A percentile compares a stretch with the other conserved stretches of the same genome.
Conservation (phyloP, 2,797 vertebrate species). For the Propithecus deckenii region DNA sequence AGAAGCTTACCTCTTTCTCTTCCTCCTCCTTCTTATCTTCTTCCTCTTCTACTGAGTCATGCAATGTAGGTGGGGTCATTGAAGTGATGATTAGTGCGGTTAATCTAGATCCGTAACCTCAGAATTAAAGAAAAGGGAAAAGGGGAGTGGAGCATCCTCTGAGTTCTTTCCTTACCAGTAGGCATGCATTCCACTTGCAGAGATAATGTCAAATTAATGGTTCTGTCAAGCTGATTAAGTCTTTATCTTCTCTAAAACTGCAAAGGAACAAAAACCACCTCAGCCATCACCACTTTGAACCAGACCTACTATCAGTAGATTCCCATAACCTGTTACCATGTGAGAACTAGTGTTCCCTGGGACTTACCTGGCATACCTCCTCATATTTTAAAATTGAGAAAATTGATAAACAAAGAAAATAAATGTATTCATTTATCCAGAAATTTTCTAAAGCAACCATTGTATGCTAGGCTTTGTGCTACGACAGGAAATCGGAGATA, state of each 20-base stretch:
- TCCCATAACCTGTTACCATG: not conserved
- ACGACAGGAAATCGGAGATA: not conserved
- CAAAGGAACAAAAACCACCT: not conserved
- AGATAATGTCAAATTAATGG: slow-evolving; percentile 1
- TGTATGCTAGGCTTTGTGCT: not conserved
- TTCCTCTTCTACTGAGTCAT: not conserved
- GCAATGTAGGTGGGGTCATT: not conserved
- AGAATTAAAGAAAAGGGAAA: not conserved
- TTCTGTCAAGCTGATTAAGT: not conserved
- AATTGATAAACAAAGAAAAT: not conserved
- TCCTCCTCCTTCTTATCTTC: too few species aligned
- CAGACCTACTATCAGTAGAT: not conserved
- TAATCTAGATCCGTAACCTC: not conserved
- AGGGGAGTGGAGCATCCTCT: not conserved
- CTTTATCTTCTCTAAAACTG: not conserved
- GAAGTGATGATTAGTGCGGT: not conserved
- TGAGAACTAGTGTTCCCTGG: not conserved
- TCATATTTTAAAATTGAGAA: not conserved
- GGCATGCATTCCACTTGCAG: not conserved
- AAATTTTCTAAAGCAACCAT: not conserved
- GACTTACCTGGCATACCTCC: not conserved
- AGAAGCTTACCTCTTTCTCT: not conserved
- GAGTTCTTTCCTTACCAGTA: not conserved
- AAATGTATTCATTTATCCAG: not conserved
- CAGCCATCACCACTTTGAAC: not conserved